Percentiles rank a stretch among this genome's conserved stretches.
Conservation (phyloP, 2,888 invertebrate species). For the Nymphalis polychloros region DNA sequence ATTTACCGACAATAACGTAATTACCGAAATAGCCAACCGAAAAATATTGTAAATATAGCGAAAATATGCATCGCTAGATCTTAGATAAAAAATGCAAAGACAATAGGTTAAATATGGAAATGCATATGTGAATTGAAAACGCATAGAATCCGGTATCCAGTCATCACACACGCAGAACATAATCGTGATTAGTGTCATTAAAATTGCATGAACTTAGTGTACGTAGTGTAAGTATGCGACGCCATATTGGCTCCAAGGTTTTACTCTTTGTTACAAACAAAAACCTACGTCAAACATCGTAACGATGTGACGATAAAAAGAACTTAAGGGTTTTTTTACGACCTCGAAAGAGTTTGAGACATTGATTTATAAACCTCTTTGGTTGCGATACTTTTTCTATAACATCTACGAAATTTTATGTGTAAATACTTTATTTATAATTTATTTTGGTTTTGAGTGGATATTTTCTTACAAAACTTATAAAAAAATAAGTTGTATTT, state of each 20-base stretch:
- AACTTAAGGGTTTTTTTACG: slow-evolving; percentile 35
- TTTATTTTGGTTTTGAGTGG: not conserved
- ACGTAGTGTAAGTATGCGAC: slow-evolving; percentile 9
- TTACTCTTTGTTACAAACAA: not conserved
- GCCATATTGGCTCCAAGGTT: slow-evolving; percentile 15
- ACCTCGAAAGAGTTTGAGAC: slow-evolving; percentile 18
- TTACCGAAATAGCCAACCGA: too few relatives aligned
- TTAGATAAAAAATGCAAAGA: too few relatives aligned
- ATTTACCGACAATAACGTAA: too few relatives aligned
- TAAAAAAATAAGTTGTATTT: not conserved
- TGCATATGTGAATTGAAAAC: too few relatives aligned
- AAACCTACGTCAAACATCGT: slow-evolving; percentile 18
- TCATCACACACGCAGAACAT: slow-evolving; percentile 17
- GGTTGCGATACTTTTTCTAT: slow-evolving; percentile 21
- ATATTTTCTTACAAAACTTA: not conserved
- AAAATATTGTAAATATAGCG: too few relatives aligned
- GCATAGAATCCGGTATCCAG: too few relatives aligned
- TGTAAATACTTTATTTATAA: not conserved
- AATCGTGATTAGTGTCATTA: slow-evolving; percentile 19
- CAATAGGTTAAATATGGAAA: too few relatives aligned
- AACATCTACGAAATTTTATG: slow-evolving; percentile 16
- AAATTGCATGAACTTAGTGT: slow-evolving; percentile 18
- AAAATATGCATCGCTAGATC: too few relatives aligned
- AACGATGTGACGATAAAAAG: slow-evolving; percentile 22
- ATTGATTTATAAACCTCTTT: slow-evolving; percentile 31